Conservation (phyloP, 1,140 invertebrate genomes). For the Heliothis virescens region DNA sequence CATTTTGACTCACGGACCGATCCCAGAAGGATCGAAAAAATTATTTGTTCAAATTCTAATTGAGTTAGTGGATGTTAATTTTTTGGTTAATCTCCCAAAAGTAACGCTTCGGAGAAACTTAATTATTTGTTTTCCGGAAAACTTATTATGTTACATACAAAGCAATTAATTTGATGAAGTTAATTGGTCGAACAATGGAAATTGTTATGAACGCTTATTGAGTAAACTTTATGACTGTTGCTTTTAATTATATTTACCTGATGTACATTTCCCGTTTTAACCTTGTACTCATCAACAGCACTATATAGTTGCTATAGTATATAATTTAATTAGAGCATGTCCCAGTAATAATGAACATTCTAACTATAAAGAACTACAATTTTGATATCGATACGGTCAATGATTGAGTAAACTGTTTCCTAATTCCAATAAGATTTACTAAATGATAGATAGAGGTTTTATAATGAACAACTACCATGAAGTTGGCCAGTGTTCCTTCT, state of each 20-base stretch:
- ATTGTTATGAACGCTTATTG: not conserved
- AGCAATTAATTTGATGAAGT: constrained; percentile 23
- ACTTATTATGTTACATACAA: constrained; percentile 14
- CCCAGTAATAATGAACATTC: no score
- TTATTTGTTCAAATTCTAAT: constrained; percentile 43
- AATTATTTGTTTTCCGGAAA: constrained; percentile 49
- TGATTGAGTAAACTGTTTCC: no score
- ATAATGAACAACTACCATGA: no score
- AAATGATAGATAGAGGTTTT: no score
- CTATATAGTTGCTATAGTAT: no score
- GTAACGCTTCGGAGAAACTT: constrained; percentile 54
- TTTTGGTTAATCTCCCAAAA: constrained; percentile 21
- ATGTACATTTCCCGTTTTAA: not conserved
- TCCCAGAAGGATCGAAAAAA: constrained; percentile 54
- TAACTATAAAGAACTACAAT: no score
- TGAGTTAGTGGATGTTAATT: constrained; percentile 28
- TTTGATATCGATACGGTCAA: no score
- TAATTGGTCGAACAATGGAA: constrained; percentile 1
- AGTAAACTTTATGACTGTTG: not conserved
- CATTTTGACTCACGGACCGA: constrained; percentile 60
- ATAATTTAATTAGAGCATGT: no score
- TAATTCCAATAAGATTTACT: no score
- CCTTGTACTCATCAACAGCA: not conserved
- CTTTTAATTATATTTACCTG: not conserved
- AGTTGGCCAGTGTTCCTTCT: no score